These are phyloP conservation scores for Spodoptera picta DNA, from an alignment of 2,888 invertebrate genomes.

Conservation along the genomic window DNA sequence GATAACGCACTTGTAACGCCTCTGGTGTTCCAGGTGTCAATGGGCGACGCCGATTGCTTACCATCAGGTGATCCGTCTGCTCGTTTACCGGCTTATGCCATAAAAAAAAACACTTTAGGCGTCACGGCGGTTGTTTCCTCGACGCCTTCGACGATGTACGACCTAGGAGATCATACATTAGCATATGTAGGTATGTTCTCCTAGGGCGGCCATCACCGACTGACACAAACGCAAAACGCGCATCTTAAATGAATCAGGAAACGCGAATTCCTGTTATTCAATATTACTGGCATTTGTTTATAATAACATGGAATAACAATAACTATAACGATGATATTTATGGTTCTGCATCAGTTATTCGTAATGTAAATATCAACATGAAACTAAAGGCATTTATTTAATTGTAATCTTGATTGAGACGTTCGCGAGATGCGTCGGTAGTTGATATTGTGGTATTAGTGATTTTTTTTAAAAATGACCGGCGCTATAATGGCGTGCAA, in stretches of 20 bases:
- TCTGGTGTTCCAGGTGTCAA: no score
- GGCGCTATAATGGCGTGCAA: conserved; percentile 55
- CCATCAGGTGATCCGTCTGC: no score
- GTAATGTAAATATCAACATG: conserved; percentile 54
- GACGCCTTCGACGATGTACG: no score
- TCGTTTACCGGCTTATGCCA: no score
- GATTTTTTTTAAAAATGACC: conserved; percentile 54
- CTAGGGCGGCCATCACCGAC: no score
- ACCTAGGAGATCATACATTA: no score
- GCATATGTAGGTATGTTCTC: no score
- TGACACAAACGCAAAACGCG: neutral
- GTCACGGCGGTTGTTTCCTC: no score
- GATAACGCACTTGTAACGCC: no score
- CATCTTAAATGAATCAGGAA: conserved; percentile 14
- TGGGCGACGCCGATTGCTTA: no score
- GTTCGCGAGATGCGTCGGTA: conserved; percentile 30
- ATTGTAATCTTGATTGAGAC: conserved; percentile 7
- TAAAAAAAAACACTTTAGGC: no score
- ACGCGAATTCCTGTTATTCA: conserved; percentile 8
- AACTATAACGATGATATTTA: conserved; percentile 57
- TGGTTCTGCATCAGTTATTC: conserved; percentile 31
- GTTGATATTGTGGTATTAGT: conserved; percentile 11
- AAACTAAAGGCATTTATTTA: conserved; percentile 3
- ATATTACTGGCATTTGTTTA: conserved; percentile 51
- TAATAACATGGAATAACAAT: conserved; percentile 53